These are phyloP conservation scores for Coleophora flavipennella DNA, from an alignment of 2,888 invertebrate species.

Conservation along the genomic window DNA sequence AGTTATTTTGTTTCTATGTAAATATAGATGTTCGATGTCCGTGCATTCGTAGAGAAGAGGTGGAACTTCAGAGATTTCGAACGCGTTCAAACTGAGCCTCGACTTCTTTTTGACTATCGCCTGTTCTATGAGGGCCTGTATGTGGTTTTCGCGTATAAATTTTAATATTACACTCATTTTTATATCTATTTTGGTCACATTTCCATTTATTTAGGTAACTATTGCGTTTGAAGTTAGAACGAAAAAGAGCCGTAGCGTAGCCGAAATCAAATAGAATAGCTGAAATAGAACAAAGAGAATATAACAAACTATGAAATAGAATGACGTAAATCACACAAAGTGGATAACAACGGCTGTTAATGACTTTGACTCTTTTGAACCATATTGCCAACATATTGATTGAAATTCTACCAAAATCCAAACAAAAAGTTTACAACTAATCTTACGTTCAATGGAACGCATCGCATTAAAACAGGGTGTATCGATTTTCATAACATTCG, in stretches of 20 bases:
- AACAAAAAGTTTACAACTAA: not conserved
- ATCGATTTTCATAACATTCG: conserved; percentile 17
- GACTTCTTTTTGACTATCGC: conserved; percentile 73
- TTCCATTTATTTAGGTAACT: conserved; percentile 29
- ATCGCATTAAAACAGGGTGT: conserved; percentile 6
- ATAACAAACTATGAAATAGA: too few relatives aligned
- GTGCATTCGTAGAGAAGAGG: conserved; percentile 68
- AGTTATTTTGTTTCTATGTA: conserved; percentile 76
- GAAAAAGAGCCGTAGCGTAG: too few relatives aligned
- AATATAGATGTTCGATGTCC: conserved; percentile 73
- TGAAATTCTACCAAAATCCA: conserved; percentile 7
- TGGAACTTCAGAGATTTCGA: conserved; percentile 76
- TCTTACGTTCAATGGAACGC: conserved; percentile 16
- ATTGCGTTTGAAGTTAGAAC: conserved; percentile 53
- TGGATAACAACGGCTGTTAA: too few relatives aligned
- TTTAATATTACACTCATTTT: conserved; percentile 77
- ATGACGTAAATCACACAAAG: too few relatives aligned
- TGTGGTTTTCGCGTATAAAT: conserved; percentile 79
- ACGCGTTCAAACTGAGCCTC: conserved; percentile 75
- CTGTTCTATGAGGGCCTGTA: conserved; percentile 77
- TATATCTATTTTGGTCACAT: conserved; percentile 43
- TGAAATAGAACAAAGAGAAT: too few relatives aligned
- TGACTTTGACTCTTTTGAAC: too few relatives aligned
- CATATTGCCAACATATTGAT: conserved; percentile 2
- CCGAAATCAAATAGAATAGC: conserved; percentile 6